Evolutionary conservation across 2,797 vertebrate species (phyloP).

Genomic region (Denticeps clupeoides): DNA sequence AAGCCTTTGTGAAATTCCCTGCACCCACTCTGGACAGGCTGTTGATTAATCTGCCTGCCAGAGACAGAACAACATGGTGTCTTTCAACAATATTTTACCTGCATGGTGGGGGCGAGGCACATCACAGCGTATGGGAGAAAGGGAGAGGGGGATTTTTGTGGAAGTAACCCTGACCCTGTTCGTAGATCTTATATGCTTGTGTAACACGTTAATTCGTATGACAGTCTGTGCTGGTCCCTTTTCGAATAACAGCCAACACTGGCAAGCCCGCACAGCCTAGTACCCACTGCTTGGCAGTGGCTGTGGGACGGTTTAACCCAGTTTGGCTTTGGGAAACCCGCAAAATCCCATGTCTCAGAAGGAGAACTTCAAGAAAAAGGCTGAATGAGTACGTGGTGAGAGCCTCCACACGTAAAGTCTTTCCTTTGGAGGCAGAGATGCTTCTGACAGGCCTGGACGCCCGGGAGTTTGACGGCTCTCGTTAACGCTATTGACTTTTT

Average conservation of each 20-base stretch:
- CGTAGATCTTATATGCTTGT: too few relatives aligned
- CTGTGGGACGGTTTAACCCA: background rate
- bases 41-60: slow-evolving; percentile 13
- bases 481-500: slow-evolving; percentile 40
- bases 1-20: background rate
- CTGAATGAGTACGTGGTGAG: background rate
- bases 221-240: background rate
- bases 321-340: slow-evolving; percentile 1
- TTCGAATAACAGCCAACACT: background rate
- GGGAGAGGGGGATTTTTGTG: too few relatives aligned
- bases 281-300: background rate
- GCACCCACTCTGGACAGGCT: background rate
- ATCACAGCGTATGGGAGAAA: too few relatives aligned
- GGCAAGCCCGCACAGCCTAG: background rate
- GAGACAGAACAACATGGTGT: background rate
- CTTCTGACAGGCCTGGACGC: slow-evolving; percentile 33
- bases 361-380: background rate
- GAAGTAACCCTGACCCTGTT: background rate
- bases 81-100: slow-evolving; percentile 5
- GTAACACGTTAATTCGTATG: too few relatives aligned
- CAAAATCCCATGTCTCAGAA: background rate
- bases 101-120: background rate
- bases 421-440: slow-evolving; percentile 24
- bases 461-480: slow-evolving; percentile 17
- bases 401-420: background rate